Percentiles rank a stretch among this genome's conserved stretches.
Conservation (phyloP, 2,797 vertebrate genomes). For the Cuniculus paca region DNA sequence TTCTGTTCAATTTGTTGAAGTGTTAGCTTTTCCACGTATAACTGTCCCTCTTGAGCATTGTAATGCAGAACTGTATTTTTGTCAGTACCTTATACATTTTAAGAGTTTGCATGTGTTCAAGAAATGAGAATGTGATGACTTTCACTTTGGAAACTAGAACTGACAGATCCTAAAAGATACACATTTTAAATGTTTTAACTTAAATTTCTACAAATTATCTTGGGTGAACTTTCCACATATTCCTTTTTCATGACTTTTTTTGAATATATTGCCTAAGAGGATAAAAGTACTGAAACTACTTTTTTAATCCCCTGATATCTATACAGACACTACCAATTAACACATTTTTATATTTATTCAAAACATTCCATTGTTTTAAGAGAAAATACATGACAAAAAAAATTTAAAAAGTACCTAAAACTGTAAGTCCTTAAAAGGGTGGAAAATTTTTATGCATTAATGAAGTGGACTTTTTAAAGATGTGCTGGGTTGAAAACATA, state of each 20-base stretch:
- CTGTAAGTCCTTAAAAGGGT: not conserved
- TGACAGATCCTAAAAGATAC: not conserved
- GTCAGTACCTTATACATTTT: not conserved
- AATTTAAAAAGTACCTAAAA: not conserved
- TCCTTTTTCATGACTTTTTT: not conserved
- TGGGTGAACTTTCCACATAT: not conserved
- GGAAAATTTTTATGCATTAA: not conserved
- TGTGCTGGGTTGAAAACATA: not conserved
- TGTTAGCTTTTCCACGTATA: not conserved
- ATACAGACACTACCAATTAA: not conserved
- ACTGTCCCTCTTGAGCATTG: not conserved
- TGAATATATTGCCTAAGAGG: not conserved
- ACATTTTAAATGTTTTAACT: slow-evolving; percentile 1
- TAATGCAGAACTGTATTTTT: not conserved
- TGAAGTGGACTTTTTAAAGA: not conserved
- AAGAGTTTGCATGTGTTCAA: not conserved
- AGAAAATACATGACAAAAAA: not conserved
- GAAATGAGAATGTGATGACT: not conserved
- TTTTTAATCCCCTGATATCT: not conserved
- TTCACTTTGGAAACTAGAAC: slow-evolving; percentile 13
- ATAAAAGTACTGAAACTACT: not conserved
- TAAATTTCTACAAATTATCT: not conserved
- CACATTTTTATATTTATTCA: not conserved
- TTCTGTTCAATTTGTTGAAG: not conserved
- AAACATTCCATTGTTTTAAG: not conserved